phyloP scores from a whole-genome alignment of 2,113 vertebrate genomes.

The Myiozetetes cayanensis region DNA sequence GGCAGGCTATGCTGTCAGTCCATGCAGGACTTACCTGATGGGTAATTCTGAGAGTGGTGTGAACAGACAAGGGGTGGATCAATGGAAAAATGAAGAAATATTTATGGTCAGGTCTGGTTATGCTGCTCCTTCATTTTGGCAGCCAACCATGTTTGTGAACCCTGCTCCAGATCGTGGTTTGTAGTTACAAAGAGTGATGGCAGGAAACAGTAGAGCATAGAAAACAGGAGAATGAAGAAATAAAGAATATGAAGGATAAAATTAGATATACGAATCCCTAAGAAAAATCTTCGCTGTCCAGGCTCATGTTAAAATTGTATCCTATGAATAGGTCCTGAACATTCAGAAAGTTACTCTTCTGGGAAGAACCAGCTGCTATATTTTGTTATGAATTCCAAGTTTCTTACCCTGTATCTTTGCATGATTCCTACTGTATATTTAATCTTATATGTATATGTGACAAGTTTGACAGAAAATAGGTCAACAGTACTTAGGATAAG shows the following conservation, averaged over 20 bases:
- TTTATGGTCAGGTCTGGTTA: neutral
- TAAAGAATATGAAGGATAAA: neutral
- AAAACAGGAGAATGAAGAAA: neutral
- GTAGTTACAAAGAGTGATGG: neutral
- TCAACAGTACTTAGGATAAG: constrained; percentile 67
- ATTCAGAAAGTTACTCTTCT: neutral
- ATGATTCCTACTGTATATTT: neutral
- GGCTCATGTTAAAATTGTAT: neutral
- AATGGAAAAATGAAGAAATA: neutral
- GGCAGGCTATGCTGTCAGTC: neutral
- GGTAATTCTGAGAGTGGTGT: neutral
- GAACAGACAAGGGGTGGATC: neutral
- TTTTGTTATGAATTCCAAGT: neutral
- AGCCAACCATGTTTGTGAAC: neutral
- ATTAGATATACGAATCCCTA: neutral
- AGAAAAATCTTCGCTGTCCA: neutral
- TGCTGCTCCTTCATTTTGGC: neutral
- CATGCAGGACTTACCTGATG: neutral
- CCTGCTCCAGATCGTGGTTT: neutral
- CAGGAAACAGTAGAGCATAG: neutral
- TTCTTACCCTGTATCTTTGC: neutral
- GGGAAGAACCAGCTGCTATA: neutral
- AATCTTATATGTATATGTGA: constrained; percentile 33
- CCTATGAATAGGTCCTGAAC: neutral
- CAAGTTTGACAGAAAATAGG: constrained; percentile 63